Conservation (phyloP, 2,888 invertebrate genomes). For the Calephelis perditalis region DNA sequence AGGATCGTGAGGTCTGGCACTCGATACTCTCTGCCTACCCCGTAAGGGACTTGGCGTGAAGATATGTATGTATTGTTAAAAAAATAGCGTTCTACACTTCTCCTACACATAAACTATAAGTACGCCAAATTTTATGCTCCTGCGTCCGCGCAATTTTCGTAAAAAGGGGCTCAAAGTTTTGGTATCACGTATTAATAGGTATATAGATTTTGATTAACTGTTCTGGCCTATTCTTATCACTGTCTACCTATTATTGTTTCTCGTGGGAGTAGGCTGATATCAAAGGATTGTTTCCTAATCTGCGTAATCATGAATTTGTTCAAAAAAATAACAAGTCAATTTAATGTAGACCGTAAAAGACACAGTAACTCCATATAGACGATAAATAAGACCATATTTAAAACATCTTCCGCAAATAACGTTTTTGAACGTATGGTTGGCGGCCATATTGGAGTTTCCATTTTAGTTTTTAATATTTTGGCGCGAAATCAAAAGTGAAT, state of each 20-base stretch:
- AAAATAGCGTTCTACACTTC: too few relatives aligned
- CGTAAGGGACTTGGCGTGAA: too few relatives aligned
- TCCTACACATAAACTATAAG: too few relatives aligned
- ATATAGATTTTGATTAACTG: too few relatives aligned
- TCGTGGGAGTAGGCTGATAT: not conserved
- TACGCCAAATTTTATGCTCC: too few relatives aligned
- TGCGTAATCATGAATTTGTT: not conserved
- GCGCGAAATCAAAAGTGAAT: constrained; percentile 42
- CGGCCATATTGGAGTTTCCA: constrained; percentile 39
- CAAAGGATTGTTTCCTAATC: constrained; percentile 5
- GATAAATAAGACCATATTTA: constrained; percentile 45
- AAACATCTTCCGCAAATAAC: constrained; percentile 39
- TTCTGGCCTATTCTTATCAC: too few relatives aligned
- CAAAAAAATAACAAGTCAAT: constrained; percentile 1
- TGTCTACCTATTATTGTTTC: not conserved
- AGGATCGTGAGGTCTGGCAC: too few relatives aligned
- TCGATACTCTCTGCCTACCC: too few relatives aligned
- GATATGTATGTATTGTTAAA: too few relatives aligned
- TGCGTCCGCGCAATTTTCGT: too few relatives aligned
- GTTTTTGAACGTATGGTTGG: constrained; percentile 48
- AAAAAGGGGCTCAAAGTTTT: too few relatives aligned
- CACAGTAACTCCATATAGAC: constrained; percentile 58
- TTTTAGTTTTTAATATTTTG: constrained; percentile 48
- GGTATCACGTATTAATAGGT: too few relatives aligned
- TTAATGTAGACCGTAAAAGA: constrained; percentile 38